Evolutionary conservation across 1,140 invertebrate species (phyloP), one percentile per base, ranked within the genome.

Genomic region (Drosophila nasuta): DNA sequence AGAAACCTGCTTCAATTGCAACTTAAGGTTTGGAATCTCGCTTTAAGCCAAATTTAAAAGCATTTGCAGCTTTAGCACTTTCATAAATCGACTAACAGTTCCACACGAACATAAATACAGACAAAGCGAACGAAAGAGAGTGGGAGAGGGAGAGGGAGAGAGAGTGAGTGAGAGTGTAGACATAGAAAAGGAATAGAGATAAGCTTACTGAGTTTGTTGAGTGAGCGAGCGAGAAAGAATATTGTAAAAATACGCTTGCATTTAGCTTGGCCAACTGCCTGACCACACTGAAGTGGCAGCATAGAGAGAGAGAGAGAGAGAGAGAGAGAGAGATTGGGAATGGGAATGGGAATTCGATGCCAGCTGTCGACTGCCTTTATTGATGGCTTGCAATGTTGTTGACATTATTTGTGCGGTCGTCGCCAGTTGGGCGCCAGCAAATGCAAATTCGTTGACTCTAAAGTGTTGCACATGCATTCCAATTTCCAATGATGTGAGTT

Each of bases 381-480:
- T 87, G 83, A 86, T 86, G 82, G 70, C 71, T 79, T 59, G 75
- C 81, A 82, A 86, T 87, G 83, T 77, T 87, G 82, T 87, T 86
- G 82, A 86, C 82, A 86, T 87, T 82, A 86, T 87, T 87, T 87
- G 82, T 82, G 82, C 74, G 82, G 79, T 79, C 25, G 72, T 33
- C 82, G 82, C 79, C 82, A 82, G 82, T 75, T 86, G 82, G 82
- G 77, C 82, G 78, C 70, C 82, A 51, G 48, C 78, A 87, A 87
- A 87, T 87, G 79, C 79, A 87, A 79, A 86, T 82, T 87, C 81
- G 79, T 87, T 87, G 82, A 87, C 82, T 79, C 57, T 64, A 58
- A 72, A 72, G 63, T 76, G 73, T 72, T 71, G 76, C 72, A 75
- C 66, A 66, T 76, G 67, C 73, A 76, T 20, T 67, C 43, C 70